Base-by-base conservation (phyloP, 2,888 invertebrate genomes). In the Molanna angustata region DNA sequence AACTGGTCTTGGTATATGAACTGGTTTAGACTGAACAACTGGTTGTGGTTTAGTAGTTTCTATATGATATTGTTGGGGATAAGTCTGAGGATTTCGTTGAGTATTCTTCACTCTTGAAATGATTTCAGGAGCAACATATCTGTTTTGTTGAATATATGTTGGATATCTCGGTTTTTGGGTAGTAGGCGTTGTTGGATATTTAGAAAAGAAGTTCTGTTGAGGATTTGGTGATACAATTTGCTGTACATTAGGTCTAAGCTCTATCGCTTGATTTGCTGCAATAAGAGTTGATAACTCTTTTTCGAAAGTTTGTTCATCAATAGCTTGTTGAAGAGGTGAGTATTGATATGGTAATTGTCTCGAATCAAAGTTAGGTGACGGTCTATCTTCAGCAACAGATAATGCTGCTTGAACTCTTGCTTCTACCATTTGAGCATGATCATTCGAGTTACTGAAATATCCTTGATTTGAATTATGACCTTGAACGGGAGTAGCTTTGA, bases 11-110 rank as follows among this genome's bases (percentile, higher is more conserved):
- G n/a, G n/a, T n/a, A n/a, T n/a, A n/a, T n/a, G n/a, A 33, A 54
- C 43, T 16, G 45, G 56, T 46, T 49, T 54, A 4, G 18, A 20
- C 35, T 49, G 50, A 2, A 19, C 32, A 6, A 27, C 48, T 4
- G 43, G 33, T 32, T 54, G 56, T 4, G 57, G 60, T 39, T 56
- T 58, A 0, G 77, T 76, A 0, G 77, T 77, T 62, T 77, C 77
- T 17, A 77, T 77, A 17, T 76, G 61, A 58, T 76, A 77, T 58
- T 77, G 77, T 51, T 77, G 76, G 21, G 77, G 77, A 13, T 49
- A 35, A n/a, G 40, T 46, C 32, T 35, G 52, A 21, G 22, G 11
- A 7, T 7, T 7, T 11, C 11, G 27, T 27, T 11, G 17, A 9
- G 51, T 31, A 11, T 16, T 41, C 16, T 54, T 57, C 9, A 43